Base-by-base conservation (phyloP, 1,140 invertebrate genomes). In the Eumaeus atala region DNA sequence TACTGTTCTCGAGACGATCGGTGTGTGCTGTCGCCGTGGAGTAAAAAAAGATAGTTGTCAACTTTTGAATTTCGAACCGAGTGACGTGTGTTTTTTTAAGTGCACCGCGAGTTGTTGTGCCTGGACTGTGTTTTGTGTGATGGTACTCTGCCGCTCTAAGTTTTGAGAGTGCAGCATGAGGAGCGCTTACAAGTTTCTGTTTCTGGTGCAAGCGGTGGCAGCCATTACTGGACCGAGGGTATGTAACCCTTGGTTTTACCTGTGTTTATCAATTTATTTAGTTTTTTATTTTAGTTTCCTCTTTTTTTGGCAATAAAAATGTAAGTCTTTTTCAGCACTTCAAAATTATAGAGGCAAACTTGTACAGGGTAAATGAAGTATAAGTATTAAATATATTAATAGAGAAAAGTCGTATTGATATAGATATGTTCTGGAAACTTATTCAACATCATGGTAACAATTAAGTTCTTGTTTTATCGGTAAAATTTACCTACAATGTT, bases 141-240 rank as follows among this genome's bases (percentile, higher is more conserved):
- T 84, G 80, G 64, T 80, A 82, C 74, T 83, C 77, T 66, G 79
- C 76, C 70, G 62, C 80, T 81, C 76, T 83, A 64, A 18, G 52
- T 61, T 54, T 64, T 74, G 69, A 74, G 79, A 79, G 80, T 75
- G 77, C 71, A 86, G 72, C 74, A 84, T 86, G 83, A 86, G 74
- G 71, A 72, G 70, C 67, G 64, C 84, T 70, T 83, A 68, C 60
- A 62, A 68, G 59, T 70, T 80, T 58, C 58, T 86, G 66, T 55
- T 85, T 55, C 70, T 86, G 78, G 82, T 78, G 77, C 80, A 77
- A 66, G 67, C 68, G 38, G 82, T 74, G 62, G 74, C 66, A 60
- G 82, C 82, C 70, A 85, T 85, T 50, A 85, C 82, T 58, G 80
- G 72, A 72, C 82, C 80, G 34, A 84, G 77, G 66, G 82, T 85